These are phyloP conservation scores for Protobothrops mucrosquamatus DNA, from an alignment of 2,113 vertebrate genomes.

Conservation along the genomic window DNA sequence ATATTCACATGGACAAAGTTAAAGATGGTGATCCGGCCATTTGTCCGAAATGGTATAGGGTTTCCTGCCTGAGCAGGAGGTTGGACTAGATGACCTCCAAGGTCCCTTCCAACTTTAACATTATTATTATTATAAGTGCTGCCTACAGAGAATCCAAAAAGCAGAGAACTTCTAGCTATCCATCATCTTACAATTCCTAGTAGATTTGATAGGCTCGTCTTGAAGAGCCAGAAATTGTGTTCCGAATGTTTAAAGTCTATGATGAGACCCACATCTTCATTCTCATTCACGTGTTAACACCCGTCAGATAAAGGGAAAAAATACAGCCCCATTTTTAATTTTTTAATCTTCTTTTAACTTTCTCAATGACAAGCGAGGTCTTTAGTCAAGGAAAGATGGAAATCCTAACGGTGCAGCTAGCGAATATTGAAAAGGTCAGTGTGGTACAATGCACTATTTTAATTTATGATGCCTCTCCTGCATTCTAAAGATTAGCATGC, in stretches of 20 bases:
- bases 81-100: too few species aligned
- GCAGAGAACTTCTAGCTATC: background rate
- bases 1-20: background rate
- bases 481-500: constrained; percentile 36
- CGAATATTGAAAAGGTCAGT: constrained; percentile 68
- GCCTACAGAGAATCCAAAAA: background rate
- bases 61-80: too few species aligned
- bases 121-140: too few species aligned
- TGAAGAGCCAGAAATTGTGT: background rate
- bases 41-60: too few species aligned
- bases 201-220: background rate
- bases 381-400: constrained; percentile 55
- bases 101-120: too few species aligned
- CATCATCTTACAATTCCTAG: background rate
- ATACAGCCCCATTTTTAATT: constrained; percentile 57
- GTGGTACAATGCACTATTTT: constrained; percentile 28
- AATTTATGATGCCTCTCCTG: constrained; percentile 52
- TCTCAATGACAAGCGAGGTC: constrained; percentile 47
- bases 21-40: background rate
- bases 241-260: rapidly evolving
- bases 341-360: constrained; percentile 65
- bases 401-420: constrained; percentile 53
- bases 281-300: constrained; percentile 35
- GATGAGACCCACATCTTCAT: background rate
- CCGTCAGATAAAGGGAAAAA: constrained; percentile 47